Percentiles rank a stretch among this genome's conserved stretches.
phyloP scores from a whole-genome alignment of 1,140 invertebrate genomes.

The Macrocentrus cingulum region DNA sequence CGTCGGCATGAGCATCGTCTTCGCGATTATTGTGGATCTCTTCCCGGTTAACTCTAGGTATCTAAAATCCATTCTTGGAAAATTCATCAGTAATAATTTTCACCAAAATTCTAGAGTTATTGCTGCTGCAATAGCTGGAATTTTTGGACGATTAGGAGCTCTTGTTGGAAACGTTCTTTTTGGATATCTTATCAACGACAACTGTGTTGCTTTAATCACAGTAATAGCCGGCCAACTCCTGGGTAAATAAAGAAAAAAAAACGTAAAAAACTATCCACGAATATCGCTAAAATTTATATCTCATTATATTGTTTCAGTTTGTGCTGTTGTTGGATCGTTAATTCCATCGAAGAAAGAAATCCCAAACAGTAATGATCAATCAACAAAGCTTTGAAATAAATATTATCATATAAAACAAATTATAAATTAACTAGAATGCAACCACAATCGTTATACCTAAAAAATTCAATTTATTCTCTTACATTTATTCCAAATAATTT shows the following conservation, averaged over 20 bases:
- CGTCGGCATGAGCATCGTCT: conserved; percentile 36
- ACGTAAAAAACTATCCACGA: not conserved
- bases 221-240: conserved; percentile 37
- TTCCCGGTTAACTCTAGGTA: conserved; percentile 47
- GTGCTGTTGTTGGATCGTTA: not conserved
- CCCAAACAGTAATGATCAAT: too few species aligned
- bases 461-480: too few species aligned
- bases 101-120: conserved; percentile 33
- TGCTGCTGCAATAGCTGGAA: conserved; percentile 36
- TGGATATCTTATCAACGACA: conserved; percentile 43
- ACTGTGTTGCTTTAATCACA: conserved; percentile 38
- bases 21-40: conserved; percentile 41
- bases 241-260: conserved; percentile 26
- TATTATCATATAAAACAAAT: too few species aligned
- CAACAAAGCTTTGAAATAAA: too few species aligned
- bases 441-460: too few species aligned
- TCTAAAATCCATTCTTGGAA: conserved; percentile 1
- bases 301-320: not conserved
- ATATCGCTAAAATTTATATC: not conserved
- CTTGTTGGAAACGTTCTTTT: conserved; percentile 41
- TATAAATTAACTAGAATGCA: too few species aligned
- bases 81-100: not conserved
- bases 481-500: too few species aligned
- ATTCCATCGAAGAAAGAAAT: not conserved
- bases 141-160: conserved; percentile 39